Conservation (phyloP, 2,797 vertebrate genomes). For the Oreochromis mossambicus region DNA sequence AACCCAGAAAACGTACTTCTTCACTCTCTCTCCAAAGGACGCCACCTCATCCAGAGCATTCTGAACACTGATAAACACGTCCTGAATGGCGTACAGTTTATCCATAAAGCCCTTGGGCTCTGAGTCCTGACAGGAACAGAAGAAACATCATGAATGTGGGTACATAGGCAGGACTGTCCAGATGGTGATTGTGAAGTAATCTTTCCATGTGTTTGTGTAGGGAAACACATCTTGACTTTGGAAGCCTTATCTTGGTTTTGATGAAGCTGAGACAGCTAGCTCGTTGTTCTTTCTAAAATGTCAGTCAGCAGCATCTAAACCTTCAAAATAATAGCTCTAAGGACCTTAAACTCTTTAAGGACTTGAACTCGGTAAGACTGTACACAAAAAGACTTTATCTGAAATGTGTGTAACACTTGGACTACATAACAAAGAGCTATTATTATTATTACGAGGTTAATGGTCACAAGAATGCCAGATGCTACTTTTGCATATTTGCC, state of each 20-base stretch:
- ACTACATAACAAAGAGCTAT: background rate
- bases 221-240: background rate
- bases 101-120: conserved; percentile 91
- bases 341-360: background rate
- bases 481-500: background rate
- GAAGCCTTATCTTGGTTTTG: background rate
- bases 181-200: background rate
- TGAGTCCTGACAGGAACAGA: conserved; percentile 73
- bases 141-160: background rate
- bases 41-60: conserved; percentile 87
- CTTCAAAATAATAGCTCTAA: background rate
- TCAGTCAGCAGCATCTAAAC: background rate
- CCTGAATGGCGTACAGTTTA: conserved; percentile 93
- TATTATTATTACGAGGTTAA: background rate
- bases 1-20: conserved; percentile 77
- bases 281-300: background rate
- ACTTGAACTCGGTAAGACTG: background rate
- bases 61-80: conserved; percentile 91
- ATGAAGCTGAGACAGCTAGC: background rate
- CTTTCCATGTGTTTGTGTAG: fast-evolving
- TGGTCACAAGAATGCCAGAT: background rate
- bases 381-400: background rate
- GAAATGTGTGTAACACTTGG: background rate
- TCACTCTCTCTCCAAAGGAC: conserved; percentile 88
- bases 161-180: background rate